phyloP scores from a whole-genome alignment of 92 coral and sea anemone genomes.

The Epizoanthus scotinus region DNA sequence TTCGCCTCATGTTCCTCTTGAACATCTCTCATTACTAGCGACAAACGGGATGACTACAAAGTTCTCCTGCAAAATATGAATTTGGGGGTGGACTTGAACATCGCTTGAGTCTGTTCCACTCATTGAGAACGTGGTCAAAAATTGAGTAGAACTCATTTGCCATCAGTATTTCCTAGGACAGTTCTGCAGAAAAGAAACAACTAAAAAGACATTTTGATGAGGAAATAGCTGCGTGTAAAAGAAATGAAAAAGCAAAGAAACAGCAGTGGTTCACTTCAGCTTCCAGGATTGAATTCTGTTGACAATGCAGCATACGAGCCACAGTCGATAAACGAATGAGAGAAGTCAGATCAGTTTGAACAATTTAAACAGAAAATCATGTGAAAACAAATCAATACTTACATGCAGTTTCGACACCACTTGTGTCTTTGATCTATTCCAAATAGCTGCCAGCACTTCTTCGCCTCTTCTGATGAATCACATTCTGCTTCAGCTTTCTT shows the following conservation, averaged over 20 bases:
- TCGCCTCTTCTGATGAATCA: too few relatives aligned
- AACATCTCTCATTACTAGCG: constrained; percentile 5
- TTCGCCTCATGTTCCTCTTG: too few relatives aligned
- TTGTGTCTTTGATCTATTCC: too few relatives aligned
- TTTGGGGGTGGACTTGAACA: neutral
- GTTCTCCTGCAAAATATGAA: neutral
- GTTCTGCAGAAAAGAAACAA: neutral
- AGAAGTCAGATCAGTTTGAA: neutral
- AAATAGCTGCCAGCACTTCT: too few relatives aligned
- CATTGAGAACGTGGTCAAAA: constrained; percentile 29
- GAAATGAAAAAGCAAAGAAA: too few relatives aligned
- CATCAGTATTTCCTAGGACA: constrained; percentile 29
- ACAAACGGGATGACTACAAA: constrained; percentile 5
- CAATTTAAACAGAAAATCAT: neutral
- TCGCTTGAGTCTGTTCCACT: constrained; percentile 16
- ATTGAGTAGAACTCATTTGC: constrained; percentile 34
- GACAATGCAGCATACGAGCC: too few relatives aligned
- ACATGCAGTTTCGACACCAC: too few relatives aligned
- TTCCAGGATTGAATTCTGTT: too few relatives aligned
- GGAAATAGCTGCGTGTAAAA: neutral
- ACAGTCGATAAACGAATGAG: neutral
- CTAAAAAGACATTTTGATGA: neutral
- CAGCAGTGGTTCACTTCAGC: too few relatives aligned
- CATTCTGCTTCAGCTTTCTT: too few relatives aligned
- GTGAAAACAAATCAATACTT: too few relatives aligned